Base-by-base conservation (phyloP, 2,888 invertebrate species). In the Lobophora halterata region DNA sequence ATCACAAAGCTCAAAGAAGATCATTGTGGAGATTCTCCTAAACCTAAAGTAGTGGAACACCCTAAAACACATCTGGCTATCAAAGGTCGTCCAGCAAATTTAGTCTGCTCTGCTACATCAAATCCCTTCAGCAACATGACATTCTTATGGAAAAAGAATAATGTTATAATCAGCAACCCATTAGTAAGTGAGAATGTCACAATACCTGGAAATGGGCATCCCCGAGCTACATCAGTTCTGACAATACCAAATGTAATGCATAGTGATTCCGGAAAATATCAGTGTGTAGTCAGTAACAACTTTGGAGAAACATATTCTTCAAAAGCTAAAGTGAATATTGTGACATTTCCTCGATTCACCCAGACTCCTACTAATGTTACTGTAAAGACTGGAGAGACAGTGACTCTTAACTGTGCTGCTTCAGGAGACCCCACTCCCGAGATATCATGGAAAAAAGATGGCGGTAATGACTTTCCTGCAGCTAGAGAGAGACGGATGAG, bases 381-480 rank as follows among this genome's bases (percentile, higher is more conserved):
- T 0, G 93, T 95, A 2, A 92, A 92, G 66, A 93, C 95, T 7
- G 97, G 97, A 4, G 93, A 93, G 49, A 95, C 93, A 6, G 97
- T 96, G 0, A 92, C 93, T 37, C 88, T 98, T 13, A 96, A 97
- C 64, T 98, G 98, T 88, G 94, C 96, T 6, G 98, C 97, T 1
- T 91, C 90, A 40, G 98, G 97, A 1, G 93, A 95, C 64, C 97
- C 98, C 0, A 83, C 90, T 28, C 98, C 98, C 8, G 93, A 95
- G 79, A 95, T 97, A 57, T 93, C 95, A 0, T 93, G 96, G 93
- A 93, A 95, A 61, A 97, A 97, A 78, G 96, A 95, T 80, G 96
- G 95, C n/a, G 96, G 95, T 0, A 94, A 95, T 65, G 95, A 97
- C 66, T 98, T 98, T 74, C 97, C 97, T 3, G 98, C 98, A 3